Percentiles rank a stretch among this genome's conserved stretches.
phyloP scores from a whole-genome alignment of 2,888 invertebrate genomes.

The Xestia rhomboidea region DNA sequence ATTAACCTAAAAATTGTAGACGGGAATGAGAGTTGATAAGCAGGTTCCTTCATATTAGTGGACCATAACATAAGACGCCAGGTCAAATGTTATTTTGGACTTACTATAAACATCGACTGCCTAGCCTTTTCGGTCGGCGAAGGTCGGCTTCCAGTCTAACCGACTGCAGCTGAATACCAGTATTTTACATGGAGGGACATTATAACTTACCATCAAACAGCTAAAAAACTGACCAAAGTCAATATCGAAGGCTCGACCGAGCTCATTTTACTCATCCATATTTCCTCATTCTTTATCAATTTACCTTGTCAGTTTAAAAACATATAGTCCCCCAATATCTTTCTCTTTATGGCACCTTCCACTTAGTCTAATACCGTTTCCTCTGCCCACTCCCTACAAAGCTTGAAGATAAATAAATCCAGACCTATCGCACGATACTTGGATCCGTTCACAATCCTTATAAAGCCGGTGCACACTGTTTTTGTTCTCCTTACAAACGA shows the following conservation, averaged over 20 bases:
- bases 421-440: slow-evolving; percentile 61
- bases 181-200: too few species aligned
- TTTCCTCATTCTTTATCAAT: neutral
- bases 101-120: neutral
- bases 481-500: slow-evolving; percentile 65
- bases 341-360: slow-evolving; percentile 19
- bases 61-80: neutral
- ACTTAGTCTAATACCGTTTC: slow-evolving; percentile 36
- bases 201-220: neutral
- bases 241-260: neutral
- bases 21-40: neutral
- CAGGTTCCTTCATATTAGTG: neutral
- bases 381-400: slow-evolving; percentile 44
- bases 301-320: neutral
- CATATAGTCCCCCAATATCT: slow-evolving; percentile 32
- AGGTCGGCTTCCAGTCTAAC: too few species aligned
- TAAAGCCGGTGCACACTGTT: slow-evolving; percentile 67
- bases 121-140: too few species aligned
- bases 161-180: too few species aligned
- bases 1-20: neutral
- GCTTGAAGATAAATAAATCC: slow-evolving; percentile 65
- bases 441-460: slow-evolving; percentile 64
- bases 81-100: neutral
- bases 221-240: neutral
- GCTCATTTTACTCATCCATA: neutral